Evolutionary conservation across 2,797 vertebrate genomes (phyloP).

Genomic region (Rhabdophis nuchalis): DNA sequence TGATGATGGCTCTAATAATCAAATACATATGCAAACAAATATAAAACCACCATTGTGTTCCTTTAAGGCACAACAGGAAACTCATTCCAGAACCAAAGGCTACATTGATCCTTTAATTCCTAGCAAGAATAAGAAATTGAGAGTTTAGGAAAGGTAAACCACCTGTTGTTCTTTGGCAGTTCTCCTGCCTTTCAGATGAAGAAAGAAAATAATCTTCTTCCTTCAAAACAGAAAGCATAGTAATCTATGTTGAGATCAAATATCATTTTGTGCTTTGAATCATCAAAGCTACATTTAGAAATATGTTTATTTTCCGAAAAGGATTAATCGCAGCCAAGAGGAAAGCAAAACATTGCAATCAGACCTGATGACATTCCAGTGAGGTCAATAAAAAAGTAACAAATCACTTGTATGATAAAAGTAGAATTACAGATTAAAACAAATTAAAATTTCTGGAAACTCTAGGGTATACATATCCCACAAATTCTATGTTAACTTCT

Average conservation of each 20-base stretch:
- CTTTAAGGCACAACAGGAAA: not conserved
- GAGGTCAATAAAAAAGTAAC: not conserved
- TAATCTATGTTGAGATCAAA: not conserved
- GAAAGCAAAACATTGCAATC: not conserved
- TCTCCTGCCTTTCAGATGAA: not conserved
- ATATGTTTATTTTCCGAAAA: not conserved
- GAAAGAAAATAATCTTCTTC: not conserved
- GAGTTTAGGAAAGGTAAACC: not conserved
- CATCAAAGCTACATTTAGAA: not conserved
- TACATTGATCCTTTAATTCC: not conserved
- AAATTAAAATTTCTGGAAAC: not conserved
- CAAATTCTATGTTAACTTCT: not conserved
- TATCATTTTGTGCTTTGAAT: conserved; percentile 4
- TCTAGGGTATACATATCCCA: not conserved
- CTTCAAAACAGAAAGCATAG: not conserved
- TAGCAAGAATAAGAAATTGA: not conserved
- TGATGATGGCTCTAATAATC: not conserved
- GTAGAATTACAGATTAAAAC: not conserved
- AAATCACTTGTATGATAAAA: not conserved
- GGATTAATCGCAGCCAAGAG: not conserved
- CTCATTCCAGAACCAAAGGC: not conserved
- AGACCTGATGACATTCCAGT: not conserved
- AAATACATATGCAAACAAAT: not conserved
- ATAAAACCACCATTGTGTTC: not conserved
- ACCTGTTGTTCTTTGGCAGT: not conserved